Evolutionary conservation across 2,113 vertebrate genomes (phyloP).

Genomic region (Haliaeetus leucogaster): DNA sequence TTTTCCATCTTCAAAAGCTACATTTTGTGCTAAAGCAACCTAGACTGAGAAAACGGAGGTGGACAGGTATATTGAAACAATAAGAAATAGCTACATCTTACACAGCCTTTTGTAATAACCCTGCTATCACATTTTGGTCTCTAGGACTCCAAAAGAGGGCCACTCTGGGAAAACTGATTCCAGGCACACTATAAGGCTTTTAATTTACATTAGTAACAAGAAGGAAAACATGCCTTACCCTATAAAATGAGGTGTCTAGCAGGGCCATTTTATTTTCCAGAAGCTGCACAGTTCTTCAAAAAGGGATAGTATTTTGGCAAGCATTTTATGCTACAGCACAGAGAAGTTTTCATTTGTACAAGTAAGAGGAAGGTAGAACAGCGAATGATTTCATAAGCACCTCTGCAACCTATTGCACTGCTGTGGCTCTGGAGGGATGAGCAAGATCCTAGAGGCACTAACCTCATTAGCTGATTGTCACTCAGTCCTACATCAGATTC

Average conservation of each 20-base stretch:
- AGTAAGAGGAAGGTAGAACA: background rate
- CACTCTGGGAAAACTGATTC: background rate
- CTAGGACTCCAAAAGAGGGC: background rate
- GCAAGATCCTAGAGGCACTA: background rate
- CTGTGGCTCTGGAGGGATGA: background rate
- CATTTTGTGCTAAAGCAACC: background rate
- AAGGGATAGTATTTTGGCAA: background rate
- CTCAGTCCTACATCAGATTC: background rate
- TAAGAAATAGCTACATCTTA: background rate
- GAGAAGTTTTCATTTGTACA: background rate
- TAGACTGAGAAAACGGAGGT: background rate
- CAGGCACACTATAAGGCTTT: background rate
- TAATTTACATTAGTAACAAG: background rate
- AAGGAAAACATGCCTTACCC: background rate
- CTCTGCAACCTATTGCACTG: background rate
- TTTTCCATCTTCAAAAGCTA: background rate
- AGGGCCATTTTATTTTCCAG: background rate
- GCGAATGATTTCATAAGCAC: background rate
- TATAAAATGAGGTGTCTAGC: background rate
- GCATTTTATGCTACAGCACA: background rate
- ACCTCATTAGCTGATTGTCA: slow-evolving; percentile 18
- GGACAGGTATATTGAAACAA: background rate
- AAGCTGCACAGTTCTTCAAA: background rate
- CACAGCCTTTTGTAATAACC: background rate
- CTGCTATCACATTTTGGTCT: background rate